Base-by-base conservation (phyloP, 1,140 invertebrate genomes). In the Drosophila sturtevanti region DNA sequence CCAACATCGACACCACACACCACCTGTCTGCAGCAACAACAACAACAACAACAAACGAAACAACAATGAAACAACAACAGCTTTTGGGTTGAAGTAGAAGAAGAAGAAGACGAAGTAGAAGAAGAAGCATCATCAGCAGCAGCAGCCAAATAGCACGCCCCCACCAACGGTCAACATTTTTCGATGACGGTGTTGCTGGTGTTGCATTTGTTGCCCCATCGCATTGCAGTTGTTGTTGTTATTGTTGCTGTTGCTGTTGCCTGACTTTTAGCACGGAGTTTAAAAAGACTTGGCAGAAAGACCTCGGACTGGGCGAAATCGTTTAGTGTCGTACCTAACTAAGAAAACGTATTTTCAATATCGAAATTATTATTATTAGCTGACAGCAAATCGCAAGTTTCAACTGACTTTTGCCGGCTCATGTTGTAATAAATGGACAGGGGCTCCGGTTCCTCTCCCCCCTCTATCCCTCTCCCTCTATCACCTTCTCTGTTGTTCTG, bases 321-420 rank as follows among this genome's bases (percentile, higher is more conserved):
- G 84, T 89, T 89, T 89, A 89, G 84, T 81, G 81, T 90, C 86
- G 72, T 87, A 89, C 84, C 82, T 87, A 87, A 87, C 82, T 87
- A 89, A 89, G 81, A 86, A 90, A 90, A 81, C 79, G 79, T 90
- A 90, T 90, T 82, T 90, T 90, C 86, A 90, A 86, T 90, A 90
- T 90, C 79, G 79, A 90, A 90, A 90, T 90, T 90, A 90, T 90
- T 90, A 90, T 90, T 90, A 90, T 90, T 90, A 90, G 86, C 86
- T 90, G 86, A 90, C 86, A 90, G 81, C 86, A 90, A 90, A 90
- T 90, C 86, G 86, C 86, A 81, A 79, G 77, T 89, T 89, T 89
- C 72, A 66, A 82, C 79, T 86, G 79, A 76, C 66, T 77, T 86
- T 74, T 74, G 81, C 81, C 81, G 81, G 82, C 81, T 80, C 81